Percentiles rank a stretch among this genome's conserved stretches.
These are phyloP conservation scores for Bembecia ichneumoniformis DNA, from an alignment of 2,888 invertebrate species.

Conservation along the genomic window DNA sequence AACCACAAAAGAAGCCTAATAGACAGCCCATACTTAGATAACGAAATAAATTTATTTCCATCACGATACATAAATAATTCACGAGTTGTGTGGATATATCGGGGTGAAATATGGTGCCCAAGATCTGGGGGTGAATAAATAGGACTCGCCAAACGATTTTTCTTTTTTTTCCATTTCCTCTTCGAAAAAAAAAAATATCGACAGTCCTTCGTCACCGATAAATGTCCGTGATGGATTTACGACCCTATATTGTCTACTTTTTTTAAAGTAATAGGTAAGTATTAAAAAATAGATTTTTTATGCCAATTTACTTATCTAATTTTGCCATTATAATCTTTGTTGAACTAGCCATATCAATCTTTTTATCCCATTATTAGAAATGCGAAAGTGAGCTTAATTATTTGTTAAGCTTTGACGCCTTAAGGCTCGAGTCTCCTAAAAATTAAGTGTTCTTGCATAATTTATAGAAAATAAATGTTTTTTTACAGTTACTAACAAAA, in stretches of 20 bases:
- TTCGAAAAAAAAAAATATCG: conserved; percentile 8
- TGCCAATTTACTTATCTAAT: too few species aligned
- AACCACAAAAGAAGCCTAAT: background rate
- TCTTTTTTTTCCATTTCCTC: conserved; percentile 16
- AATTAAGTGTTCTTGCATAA: too few species aligned
- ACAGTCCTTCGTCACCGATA: background rate
- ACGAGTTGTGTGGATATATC: conserved; percentile 37
- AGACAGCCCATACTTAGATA: conserved; percentile 14
- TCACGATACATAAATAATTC: conserved; percentile 62
- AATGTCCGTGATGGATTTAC: conserved; percentile 31
- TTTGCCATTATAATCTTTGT: too few species aligned
- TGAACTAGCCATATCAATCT: too few species aligned
- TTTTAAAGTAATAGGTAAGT: too few species aligned
- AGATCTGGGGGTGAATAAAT: conserved; percentile 39
- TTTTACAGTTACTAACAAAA: too few species aligned
- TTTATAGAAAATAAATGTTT: too few species aligned
- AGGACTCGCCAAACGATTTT: conserved; percentile 29
- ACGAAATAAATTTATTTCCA: conserved; percentile 45
- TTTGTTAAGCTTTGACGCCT: too few species aligned
- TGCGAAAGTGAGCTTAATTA: too few species aligned
- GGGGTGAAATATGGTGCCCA: conserved; percentile 50
- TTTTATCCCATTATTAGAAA: too few species aligned
- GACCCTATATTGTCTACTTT: background rate
- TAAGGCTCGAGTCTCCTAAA: too few species aligned
- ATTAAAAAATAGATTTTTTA: too few species aligned